Evolutionary conservation across 2,797 vertebrate genomes (phyloP).

Genomic region (Eulemur mongoz): DNA sequence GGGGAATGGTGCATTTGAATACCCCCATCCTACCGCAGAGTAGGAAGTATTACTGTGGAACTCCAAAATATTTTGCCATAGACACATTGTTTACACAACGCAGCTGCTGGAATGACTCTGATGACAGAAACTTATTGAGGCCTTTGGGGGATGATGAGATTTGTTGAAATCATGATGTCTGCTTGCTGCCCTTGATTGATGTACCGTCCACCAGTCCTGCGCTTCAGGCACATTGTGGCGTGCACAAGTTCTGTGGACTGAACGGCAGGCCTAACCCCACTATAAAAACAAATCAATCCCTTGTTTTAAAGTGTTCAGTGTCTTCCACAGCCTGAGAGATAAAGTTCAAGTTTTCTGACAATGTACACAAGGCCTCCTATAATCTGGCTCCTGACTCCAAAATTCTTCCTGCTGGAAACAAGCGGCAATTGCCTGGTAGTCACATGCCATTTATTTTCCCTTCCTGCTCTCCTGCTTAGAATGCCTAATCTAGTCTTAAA

Average conservation of each 20-base stretch:
- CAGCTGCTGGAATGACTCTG: slow-evolving; percentile 62
- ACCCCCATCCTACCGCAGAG: neutral
- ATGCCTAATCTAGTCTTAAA: neutral
- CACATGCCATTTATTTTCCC: neutral
- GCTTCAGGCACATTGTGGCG: slow-evolving; percentile 51
- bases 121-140: slow-evolving; percentile 74
- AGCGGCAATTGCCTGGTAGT: neutral
- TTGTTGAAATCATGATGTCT: slow-evolving; percentile 69
- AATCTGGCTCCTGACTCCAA: neutral
- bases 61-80: slow-evolving; percentile 62
- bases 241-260: slow-evolving; percentile 31
- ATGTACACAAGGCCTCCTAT: neutral
- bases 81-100: slow-evolving; percentile 66
- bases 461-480: neutral
- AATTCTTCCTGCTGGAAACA: slow-evolving; percentile 1
- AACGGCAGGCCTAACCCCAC: slow-evolving; percentile 20
- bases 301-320: slow-evolving; percentile 57
- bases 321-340: slow-evolving; percentile 13
- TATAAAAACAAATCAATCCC: slow-evolving; percentile 57
- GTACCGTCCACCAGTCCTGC: neutral
- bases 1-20: neutral
- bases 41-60: neutral
- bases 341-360: slow-evolving; percentile 46
- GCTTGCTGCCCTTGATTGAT: slow-evolving; percentile 68
- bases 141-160: slow-evolving; percentile 71